Base-by-base conservation (phyloP, 1,140 invertebrate species). In the Musca vetustissima region DNA sequence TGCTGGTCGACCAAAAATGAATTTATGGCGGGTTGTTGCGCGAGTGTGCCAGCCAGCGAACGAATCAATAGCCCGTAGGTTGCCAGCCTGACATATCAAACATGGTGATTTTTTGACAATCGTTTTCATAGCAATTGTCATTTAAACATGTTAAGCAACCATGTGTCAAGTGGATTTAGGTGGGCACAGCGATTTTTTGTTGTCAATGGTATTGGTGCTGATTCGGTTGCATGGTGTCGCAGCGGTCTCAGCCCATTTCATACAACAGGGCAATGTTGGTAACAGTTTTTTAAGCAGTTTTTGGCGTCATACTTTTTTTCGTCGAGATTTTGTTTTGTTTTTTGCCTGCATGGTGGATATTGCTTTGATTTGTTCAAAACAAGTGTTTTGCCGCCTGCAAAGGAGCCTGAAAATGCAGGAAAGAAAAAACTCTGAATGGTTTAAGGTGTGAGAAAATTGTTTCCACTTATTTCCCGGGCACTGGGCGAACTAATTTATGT, bases 31-130 rank as follows among this genome's bases (percentile, higher is more conserved):
- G 57, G 19, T 61, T 61, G 19, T 61, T 61, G 36, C 36, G 36
- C 36, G 36, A 43, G 36, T 43, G 36, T 43, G 36, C 36, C 36
- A 57, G 36, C 36, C 36, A 57, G 32, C 3, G 32, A 36, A 61
- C 22, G 57, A 61, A 61, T 61, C 57, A 61, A 61, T 61, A 36
- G 28, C 57, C 57, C 36, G 57, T 61, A 61, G 57, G 57, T 61
- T 61, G 57, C 28, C 57, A 61, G 57, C 28, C 57, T 61, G 32
- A 61, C 57, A 61, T 61, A 61, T 61, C 57, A 61, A 61, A 61
- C 57, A 61, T 61, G 57, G 57, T 61, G 57, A 61, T 61, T 61
- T 61, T 61, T 61, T 61, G 57, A 61, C 57, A 61, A 61, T 61
- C 57, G 57, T 61, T 61, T 61, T 61, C 57, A 61, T 61, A 61